phyloP scores from a whole-genome alignment of 2,113 vertebrate species.

The Aviceda subcristata region DNA sequence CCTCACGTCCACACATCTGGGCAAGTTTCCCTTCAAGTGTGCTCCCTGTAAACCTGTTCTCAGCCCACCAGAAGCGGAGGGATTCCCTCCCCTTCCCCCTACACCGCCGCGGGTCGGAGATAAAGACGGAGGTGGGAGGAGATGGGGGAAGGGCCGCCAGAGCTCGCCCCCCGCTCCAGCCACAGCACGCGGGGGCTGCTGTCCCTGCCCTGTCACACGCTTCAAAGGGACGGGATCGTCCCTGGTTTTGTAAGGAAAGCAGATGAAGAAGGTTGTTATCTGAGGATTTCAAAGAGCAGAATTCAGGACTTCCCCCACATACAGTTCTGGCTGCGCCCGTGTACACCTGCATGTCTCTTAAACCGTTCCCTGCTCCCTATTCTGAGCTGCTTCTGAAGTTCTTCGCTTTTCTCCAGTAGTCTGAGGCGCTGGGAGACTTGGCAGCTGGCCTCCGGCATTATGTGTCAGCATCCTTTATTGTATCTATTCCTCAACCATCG shows the following conservation, averaged over 20 bases:
- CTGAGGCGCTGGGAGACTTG: not conserved
- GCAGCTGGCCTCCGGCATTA: not conserved
- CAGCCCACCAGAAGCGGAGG: not conserved
- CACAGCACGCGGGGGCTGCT: accelerated
- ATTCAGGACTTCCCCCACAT: not conserved
- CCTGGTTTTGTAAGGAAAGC: not conserved
- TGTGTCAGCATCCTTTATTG: not conserved
- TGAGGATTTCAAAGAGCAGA: not conserved
- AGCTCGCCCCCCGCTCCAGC: not conserved
- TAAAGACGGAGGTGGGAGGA: not conserved
- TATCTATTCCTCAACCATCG: not conserved
- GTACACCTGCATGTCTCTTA: not conserved
- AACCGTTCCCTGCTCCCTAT: not conserved
- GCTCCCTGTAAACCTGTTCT: not conserved
- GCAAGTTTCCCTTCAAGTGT: not conserved
- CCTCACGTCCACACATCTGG: not conserved
- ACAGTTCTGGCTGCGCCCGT: not conserved
- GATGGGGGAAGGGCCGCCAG: not conserved
- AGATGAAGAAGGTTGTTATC: accelerated
- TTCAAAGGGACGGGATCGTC: not conserved
- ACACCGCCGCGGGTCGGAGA: not conserved
- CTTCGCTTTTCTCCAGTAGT: not conserved
- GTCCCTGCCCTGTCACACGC: accelerated
- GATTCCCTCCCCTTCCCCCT: not conserved
- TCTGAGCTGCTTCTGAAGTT: not conserved